Evolutionary conservation across 2,113 vertebrate species (phyloP), one percentile per base, ranked within the genome.

Genomic region (Crotalus viridis): DNA sequence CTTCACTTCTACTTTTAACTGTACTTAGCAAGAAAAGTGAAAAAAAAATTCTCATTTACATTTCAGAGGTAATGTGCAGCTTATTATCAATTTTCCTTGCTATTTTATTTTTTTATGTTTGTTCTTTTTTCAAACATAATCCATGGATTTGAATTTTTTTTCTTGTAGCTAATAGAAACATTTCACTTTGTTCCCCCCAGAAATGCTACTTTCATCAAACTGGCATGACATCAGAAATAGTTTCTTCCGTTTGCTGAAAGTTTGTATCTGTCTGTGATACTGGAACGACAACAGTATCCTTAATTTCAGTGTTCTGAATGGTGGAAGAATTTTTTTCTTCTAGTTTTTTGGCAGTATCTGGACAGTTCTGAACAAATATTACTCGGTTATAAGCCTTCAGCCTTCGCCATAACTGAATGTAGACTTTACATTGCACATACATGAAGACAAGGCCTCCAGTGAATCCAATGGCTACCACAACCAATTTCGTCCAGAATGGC

Each of bases 401-500:
- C 95, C 99, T 98, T 94, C 98, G 98, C 99, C 99, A 99, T 94
- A 99, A 97, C 96, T 99, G 99, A 90, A 99, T 97, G 2, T 99
- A 99, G 92, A 99, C 98, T 96, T 99, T 99, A 93, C 99, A 99
- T 96, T 99, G 99, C 91, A 99, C 98, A 0, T 99, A 99, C 99
- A 99, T 99, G 97, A 99, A 99, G 97, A 99, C 98, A 54, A 99
- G 98, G 90, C 99, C 99, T 1, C 99, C 98, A 0, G 98, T 98
- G 96, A 99, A 98, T 94, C 99, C 98, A 39, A 99, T 98, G 94
- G 98, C 98, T 96, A 99, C 99, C 95, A 99, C 98, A 0, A 98
- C 98, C 28, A 99, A 97, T 96, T 99, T 99, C 95, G 99, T 99
- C 99, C 99, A 99, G 97, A 99, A 99, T 0, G 99, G 99, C 99